Evolutionary conservation across 2,797 vertebrate genomes (phyloP), one percentile per base, ranked within the genome.

Genomic region (Parauchenoglanis punctatus): DNA sequence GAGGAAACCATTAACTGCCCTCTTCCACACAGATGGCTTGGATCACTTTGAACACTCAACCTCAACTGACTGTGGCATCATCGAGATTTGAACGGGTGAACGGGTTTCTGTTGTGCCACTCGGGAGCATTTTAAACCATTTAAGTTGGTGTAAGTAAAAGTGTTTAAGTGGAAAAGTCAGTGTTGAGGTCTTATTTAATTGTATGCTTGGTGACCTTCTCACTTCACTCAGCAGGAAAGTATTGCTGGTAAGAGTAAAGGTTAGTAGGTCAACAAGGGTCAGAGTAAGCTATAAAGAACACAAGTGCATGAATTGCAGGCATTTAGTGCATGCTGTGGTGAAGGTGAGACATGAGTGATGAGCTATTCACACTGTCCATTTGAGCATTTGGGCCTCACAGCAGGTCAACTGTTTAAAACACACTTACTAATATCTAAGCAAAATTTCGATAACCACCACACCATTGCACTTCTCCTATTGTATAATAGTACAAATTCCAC

Each of bases 241-340:
- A 44, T 67, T 11, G 56, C 46, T 85, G 80, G 59, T 44, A 77
- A 54, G 40, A 44, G 70, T 49, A 83, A 61, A 81, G 70, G 76
- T 86, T 73, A 52, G 15, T 61, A 81, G 68, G 59, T 78, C 78
- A 75, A 46, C 13, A 59, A 10, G 76, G n/a, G 63, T 78, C 86
- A 85, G 40, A 61, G 31, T 65, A 81, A 25, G 40, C 40, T 65
- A 81, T 18, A 31, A 84, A 72, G 65, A n/a, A 63, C 1, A 7
- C 25, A 52, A 75, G 67, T 63, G 54, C 20, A 81, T 78, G 44
- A 77, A 28, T 23, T 68, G 23, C 23, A 80, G 76, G 46, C 12
- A 54, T 80, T 56, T 67, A 31, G 76, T 63, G 54, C 25, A 63
- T 8, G 46, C 72, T 67, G 59, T 67, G 31, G 23, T 54, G 70